Percentiles rank a stretch among this genome's conserved stretches.
Conservation (phyloP, 2,888 invertebrate species). For the Ceramica pisi region DNA sequence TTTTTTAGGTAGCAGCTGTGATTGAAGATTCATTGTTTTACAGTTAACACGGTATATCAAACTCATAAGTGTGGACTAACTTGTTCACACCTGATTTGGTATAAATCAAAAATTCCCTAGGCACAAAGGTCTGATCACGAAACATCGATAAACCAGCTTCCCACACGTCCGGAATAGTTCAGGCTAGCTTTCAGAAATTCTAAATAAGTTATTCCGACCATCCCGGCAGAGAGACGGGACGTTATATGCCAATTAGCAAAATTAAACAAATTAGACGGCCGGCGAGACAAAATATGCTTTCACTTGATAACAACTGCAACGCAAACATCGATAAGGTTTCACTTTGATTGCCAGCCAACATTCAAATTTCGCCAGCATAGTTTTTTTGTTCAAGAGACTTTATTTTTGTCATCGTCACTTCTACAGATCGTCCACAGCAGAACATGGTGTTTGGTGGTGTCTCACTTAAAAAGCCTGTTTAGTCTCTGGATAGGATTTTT, state of each 20-base stretch:
- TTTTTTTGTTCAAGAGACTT: neutral
- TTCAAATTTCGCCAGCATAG: conserved; percentile 18
- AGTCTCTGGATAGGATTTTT: no score
- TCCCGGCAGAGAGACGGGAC: neutral
- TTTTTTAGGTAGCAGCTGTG: neutral
- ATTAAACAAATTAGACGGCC: neutral
- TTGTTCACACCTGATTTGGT: neutral
- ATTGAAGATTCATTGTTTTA: conserved; percentile 7
- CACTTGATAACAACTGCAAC: conserved; percentile 36
- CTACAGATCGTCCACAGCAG: neutral
- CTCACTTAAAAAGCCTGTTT: no score
- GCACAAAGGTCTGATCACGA: neutral
- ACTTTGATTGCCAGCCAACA: neutral
- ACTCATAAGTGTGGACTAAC: neutral
- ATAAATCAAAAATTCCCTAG: neutral
- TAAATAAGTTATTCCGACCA: neutral
- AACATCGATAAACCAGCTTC: neutral
- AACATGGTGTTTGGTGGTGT: no score
- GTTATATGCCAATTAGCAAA: neutral
- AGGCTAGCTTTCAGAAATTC: neutral
- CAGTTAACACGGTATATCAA: neutral
- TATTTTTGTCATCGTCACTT: neutral
- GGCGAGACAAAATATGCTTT: conserved; percentile 16
- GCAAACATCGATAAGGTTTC: neutral
- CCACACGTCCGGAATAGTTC: neutral